Base-by-base conservation (phyloP, 2,113 vertebrate genomes). In the Anas platyrhynchos region DNA sequence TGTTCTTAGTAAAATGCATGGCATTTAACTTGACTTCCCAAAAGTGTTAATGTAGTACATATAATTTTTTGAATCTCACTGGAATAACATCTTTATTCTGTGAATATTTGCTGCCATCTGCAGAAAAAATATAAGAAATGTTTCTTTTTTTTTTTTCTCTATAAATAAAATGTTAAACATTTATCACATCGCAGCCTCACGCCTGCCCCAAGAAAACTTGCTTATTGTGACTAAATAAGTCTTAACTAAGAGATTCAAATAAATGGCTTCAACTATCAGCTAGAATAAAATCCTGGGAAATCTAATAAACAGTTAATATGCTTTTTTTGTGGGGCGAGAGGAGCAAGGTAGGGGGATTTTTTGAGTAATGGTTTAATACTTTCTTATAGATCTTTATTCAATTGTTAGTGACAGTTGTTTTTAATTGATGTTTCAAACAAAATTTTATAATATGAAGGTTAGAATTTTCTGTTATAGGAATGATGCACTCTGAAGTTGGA, bases 61-160 rank as follows among this genome's bases (percentile, higher is more conserved):
- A 6, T 5, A 14, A 22, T 29, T 43, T 18, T 77, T 77, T 17
- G 4, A n/a, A 38, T 15, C 11, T 36, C 43, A 13, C 0, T 55
- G 17, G 18, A 32, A 79, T 66, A 61, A 71, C 2, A 11, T 44
- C 7, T 2, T 4, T 66, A 7, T 81, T 92, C 41, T 41, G n/a
- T 94, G 59, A 90, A 50, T 73, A 86, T 87, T 84, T 95, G 79
- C 90, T 97, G 96, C 96, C 96, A 96, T 92, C 97, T 97, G 75
- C 81, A 72, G 96, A 26, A 56, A 59, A 46, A 69, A 48, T 7
- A 2, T 1, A 2, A 56, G 56, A 91, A 92, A 46, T 72, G 3
- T 0, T 77, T 62, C 25, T 13, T 89, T 63, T 77, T 62, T 23
- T 44, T 43, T 77, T 62, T 36, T 34, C 88, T 63, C 16, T 67